phyloP scores from a whole-genome alignment of 2,797 vertebrate species.

The Echiichthys vipera region DNA sequence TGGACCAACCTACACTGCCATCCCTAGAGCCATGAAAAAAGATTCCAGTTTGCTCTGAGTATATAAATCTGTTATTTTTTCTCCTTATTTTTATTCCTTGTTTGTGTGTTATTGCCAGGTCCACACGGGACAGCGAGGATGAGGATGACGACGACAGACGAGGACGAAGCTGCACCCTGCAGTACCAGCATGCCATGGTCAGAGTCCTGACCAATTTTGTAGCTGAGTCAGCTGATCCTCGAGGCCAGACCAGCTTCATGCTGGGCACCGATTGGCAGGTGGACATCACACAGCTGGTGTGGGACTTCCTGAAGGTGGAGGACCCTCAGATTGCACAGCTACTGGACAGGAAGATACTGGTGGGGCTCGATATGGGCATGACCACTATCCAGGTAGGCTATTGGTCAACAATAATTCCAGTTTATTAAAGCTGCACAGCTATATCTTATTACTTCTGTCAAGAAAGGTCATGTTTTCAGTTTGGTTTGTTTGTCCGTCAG shows the following conservation, averaged over 20 bases:
- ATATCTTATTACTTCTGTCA: too few relatives aligned
- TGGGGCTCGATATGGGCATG: constrained; percentile 91
- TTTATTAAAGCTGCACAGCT: too few relatives aligned
- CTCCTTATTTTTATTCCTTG: neutral
- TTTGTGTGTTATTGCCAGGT: constrained; percentile 83
- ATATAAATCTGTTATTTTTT: neutral
- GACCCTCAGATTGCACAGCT: constrained; percentile 89
- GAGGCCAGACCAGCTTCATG: constrained; percentile 88
- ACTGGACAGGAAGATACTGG: constrained; percentile 87
- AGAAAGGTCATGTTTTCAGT: too few relatives aligned
- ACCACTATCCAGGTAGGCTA: constrained; percentile 91
- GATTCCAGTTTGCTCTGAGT: neutral
- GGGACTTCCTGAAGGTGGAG: constrained; percentile 93
- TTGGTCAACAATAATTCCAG: neutral
- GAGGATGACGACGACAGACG: constrained; percentile 91
- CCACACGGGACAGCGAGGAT: constrained; percentile 91
- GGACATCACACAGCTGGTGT: constrained; percentile 93
- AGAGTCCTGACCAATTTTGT: constrained; percentile 94
- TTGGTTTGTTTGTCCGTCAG: too few relatives aligned
- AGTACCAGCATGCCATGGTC: constrained; percentile 93
- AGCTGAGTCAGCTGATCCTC: constrained; percentile 86
- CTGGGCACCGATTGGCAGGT: constrained; percentile 93
- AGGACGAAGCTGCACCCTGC: constrained; percentile 90
- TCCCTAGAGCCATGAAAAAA: neutral
- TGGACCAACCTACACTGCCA: neutral